Evolutionary conservation across 2,888 invertebrate species (phyloP), one percentile per base, ranked within the genome.

Genomic region (Campaea margaritaria): DNA sequence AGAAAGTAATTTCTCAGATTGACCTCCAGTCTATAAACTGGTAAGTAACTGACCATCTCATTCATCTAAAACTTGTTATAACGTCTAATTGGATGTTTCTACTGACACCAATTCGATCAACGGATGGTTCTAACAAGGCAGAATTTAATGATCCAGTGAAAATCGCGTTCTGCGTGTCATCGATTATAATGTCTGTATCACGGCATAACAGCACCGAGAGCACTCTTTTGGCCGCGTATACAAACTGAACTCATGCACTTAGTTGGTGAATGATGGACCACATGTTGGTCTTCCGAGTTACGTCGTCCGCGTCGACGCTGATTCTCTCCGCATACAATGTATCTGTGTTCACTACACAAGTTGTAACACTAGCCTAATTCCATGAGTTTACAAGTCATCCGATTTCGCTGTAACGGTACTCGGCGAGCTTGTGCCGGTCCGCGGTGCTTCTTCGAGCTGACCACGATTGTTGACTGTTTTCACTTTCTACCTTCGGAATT

Each of bases 351-450:
- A 51, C 51, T 45, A 49, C 52, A 67, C 39, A 51, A 56, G 55
- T 72, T 62, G 87, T 85, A 79, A 77, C 81, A 86, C 82, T 89
- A 79, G 78, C 89, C 86, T 72, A 79, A 86, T 85, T 87, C 73
- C 83, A 80, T 79, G 79, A 78, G 80, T 79, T 79, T 70, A 78
- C 78, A 73, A 79, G 83, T 80, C 82, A 81, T 81, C 78, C 75
- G 86, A 85, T 88, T 87, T 89, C 87, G 86, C 86, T 69, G 82
- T 90, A 91, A 90, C 91, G 90, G 91, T 89, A 87, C 78, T 64
- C 58, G 11, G 49, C 43, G 55, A 48, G 56, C 62, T 55, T 55
- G 56, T 60, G 43, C 48, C 44, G 39, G 14, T 28, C 42, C 60
- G 39, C 36, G 43, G 12, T 54, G 52, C 58, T 52, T 45, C 49